A percentile compares a stretch with the other conserved stretches of the same genome.
phyloP scores from a whole-genome alignment of 2,113 vertebrate genomes.

The Aepyceros melampus region DNA sequence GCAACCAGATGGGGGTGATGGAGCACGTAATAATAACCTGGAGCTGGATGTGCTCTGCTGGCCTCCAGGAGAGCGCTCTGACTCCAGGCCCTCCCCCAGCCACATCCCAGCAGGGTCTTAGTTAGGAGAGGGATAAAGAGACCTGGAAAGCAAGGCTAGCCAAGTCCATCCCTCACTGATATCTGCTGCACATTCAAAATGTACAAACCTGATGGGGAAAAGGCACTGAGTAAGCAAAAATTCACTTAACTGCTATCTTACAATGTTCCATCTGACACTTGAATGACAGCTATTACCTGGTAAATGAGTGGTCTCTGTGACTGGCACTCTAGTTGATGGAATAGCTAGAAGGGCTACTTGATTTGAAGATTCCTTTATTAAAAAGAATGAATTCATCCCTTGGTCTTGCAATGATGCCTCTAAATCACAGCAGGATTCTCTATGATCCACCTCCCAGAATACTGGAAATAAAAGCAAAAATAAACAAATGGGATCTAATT shows the following conservation, averaged over 20 bases:
- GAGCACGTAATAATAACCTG: neutral
- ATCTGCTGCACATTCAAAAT: neutral
- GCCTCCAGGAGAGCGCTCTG: neutral
- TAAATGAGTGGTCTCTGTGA: neutral
- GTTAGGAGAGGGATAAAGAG: neutral
- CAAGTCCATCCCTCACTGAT: neutral
- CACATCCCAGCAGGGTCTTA: neutral
- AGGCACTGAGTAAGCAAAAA: neutral
- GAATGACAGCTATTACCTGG: neutral
- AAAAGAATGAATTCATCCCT: neutral
- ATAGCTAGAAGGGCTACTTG: neutral
- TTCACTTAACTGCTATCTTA: neutral
- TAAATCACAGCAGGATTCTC: no score
- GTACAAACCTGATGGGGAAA: neutral
- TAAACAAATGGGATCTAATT: no score
- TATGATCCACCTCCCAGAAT: no score
- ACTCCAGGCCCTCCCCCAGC: neutral
- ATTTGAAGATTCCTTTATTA: slow-evolving; percentile 26
- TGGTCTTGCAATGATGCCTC: neutral
- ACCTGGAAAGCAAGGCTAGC: fast-evolving
- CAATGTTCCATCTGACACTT: neutral
- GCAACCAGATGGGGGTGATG: neutral
- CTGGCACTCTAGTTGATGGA: neutral
- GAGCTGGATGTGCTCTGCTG: neutral
- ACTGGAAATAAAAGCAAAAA: no score